Evolutionary conservation across 2,888 invertebrate genomes (phyloP), one percentile per base, ranked within the genome.

Genomic region (Athalia cordata): DNA sequence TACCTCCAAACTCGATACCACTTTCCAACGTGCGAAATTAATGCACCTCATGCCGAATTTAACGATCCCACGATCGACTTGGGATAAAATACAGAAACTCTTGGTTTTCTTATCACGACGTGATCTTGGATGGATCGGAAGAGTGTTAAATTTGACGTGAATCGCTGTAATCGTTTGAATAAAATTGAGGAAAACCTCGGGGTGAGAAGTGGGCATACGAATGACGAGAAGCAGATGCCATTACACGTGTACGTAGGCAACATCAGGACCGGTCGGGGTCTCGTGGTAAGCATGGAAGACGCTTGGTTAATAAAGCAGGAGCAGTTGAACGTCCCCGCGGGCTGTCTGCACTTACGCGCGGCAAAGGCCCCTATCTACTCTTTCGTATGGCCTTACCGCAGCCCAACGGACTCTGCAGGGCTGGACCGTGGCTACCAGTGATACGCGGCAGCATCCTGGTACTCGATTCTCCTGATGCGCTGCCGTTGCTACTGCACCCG

Each of bases 301-400:
- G 62, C 29, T 0, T 49, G 62, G 75, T 75, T 75, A 75, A 75
- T 75, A 61, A 75, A 75, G 75, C 75, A 64, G 75, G 50, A 75
- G 75, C 43, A 75, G 75, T 75, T 75, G 75, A 62, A 75, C 75
- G 62, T 75, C 75, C 75, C 75, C 75, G 75, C 75, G 45, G 75
- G 75, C 75, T 64, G 75, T 75, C 75, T 75, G 64, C 62, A 75
- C 62, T 75, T 75, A 75, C 64, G 61, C 29, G 29, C 29, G 29
- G 29, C 61, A 43, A 62, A 61, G 52, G 62, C 50, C 29, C 62
- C 62, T 64, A 75, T 61, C 64, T 50, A 50, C 15, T 50, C 47
- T 9, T 52, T 15, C 45, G 45, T 29, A 29, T 29, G 8, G 47
- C 55, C 68, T 43, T 55, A 29, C 43, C n/a, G 29, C 29, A 29